A percentile compares a stretch with the other conserved stretches of the same genome.
phyloP scores from a whole-genome alignment of 2,113 vertebrate genomes.

The Xiphophorus maculatus region DNA sequence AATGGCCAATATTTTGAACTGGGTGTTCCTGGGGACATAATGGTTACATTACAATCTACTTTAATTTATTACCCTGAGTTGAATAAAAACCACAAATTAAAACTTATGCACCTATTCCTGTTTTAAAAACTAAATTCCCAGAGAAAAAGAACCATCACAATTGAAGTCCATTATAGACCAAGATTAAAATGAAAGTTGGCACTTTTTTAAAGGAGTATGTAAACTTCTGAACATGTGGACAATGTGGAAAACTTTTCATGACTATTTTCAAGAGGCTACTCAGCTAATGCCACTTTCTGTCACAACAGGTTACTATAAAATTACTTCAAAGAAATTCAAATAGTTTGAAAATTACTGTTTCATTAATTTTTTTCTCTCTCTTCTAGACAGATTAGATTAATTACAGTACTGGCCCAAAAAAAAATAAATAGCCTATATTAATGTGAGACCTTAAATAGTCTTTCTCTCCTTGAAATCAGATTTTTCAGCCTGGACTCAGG shows the following conservation, averaged over 20 bases:
- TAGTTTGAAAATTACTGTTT: slow-evolving; percentile 33
- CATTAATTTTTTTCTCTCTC: slow-evolving; percentile 43
- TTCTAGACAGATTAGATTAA: slow-evolving; percentile 47
- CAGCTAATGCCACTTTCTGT: slow-evolving; percentile 31
- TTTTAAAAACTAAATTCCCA: too few species aligned
- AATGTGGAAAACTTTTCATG: slow-evolving; percentile 14
- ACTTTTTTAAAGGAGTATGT: too few species aligned
- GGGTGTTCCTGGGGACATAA: not conserved
- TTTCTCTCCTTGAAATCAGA: slow-evolving; percentile 46
- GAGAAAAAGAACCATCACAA: too few species aligned
- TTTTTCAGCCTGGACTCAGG: slow-evolving; percentile 41
- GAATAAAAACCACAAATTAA: too few species aligned
- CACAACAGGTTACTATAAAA: slow-evolving; percentile 31
- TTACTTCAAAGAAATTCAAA: slow-evolving; percentile 44
- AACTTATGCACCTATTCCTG: too few species aligned
- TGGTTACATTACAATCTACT: not conserved
- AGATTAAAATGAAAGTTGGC: too few species aligned
- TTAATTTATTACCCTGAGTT: too few species aligned
- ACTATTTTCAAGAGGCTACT: slow-evolving; percentile 28
- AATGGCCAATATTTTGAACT: not conserved
- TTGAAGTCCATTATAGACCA: too few species aligned
- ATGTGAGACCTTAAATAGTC: slow-evolving; percentile 50
- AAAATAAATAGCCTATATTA: slow-evolving; percentile 15
- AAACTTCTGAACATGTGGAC: not conserved
- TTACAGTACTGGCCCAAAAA: slow-evolving; percentile 8